Conservation (phyloP, 2,888 invertebrate genomes). For the Ophion ellenae region DNA sequence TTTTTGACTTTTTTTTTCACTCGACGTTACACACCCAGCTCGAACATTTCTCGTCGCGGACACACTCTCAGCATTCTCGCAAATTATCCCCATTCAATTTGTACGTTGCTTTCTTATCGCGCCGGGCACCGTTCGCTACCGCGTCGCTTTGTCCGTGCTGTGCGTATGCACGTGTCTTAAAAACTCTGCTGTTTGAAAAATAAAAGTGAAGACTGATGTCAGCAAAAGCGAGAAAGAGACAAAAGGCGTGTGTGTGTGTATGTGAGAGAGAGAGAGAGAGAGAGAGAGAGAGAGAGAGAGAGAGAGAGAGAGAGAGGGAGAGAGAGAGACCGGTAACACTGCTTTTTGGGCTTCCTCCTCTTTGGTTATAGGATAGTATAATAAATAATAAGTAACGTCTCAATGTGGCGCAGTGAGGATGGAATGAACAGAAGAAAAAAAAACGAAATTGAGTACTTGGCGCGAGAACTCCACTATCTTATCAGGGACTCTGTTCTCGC, state of each 20-base stretch:
- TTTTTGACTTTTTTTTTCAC: constrained; percentile 38
- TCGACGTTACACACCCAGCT: constrained; percentile 27
- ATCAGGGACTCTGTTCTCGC: constrained; percentile 48
- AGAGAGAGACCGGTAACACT: neutral
- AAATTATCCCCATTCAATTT: constrained; percentile 76
- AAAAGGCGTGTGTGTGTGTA: neutral
- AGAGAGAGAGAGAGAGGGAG: neutral
- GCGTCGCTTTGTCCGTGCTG: constrained; percentile 31
- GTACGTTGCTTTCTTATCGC: constrained; percentile 71
- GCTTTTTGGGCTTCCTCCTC: constrained; percentile 22
- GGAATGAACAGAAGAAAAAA: neutral
- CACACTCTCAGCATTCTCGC: constrained; percentile 62
- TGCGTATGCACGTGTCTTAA: constrained; percentile 30
- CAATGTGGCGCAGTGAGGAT: constrained; percentile 45
- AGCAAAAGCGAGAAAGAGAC: neutral
- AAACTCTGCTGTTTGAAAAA: neutral
- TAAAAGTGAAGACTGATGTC: neutral
- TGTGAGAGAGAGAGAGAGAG: too few relatives aligned
- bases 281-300: neutral
- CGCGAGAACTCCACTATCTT: constrained; percentile 61
- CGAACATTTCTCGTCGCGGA: constrained; percentile 21
- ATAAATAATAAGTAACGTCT: constrained; percentile 71
- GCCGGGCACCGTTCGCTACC: constrained; percentile 46
- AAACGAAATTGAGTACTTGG: constrained; percentile 44
- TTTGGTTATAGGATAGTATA: constrained; percentile 68